phyloP scores from a whole-genome alignment of 2,113 vertebrate genomes.

The Xenus cinereus region DNA sequence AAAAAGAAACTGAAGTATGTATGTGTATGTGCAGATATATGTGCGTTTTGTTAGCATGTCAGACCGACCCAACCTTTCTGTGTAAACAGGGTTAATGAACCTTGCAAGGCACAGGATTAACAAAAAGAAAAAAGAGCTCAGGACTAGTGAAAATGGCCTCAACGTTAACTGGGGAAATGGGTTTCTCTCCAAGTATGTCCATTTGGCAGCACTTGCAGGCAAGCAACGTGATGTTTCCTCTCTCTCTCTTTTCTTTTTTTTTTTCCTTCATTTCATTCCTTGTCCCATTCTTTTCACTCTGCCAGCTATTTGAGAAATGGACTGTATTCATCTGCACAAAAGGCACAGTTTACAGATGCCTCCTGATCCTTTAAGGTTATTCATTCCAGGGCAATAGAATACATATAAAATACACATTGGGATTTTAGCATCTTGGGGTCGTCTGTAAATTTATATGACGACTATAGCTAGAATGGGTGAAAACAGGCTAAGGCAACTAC shows the following conservation, averaged over 20 bases:
- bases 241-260: not conserved
- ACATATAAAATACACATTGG: not conserved
- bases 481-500: not conserved
- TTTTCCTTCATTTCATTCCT: not conserved
- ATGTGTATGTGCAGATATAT: not conserved
- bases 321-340: conserved; percentile 1
- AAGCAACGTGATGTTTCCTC: not conserved
- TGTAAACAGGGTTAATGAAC: conserved; percentile 57
- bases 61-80: conserved; percentile 13
- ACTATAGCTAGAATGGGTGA: not conserved
- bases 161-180: conserved; percentile 4
- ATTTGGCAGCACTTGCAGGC: conserved; percentile 22
- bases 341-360: not conserved
- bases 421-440: not conserved
- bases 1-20: not conserved
- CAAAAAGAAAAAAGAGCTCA: not conserved
- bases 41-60: not conserved
- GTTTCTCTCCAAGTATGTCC: conserved; percentile 7
- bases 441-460: not conserved
- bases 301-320: not conserved
- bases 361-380: not conserved
- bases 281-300: not conserved
- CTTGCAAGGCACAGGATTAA: conserved; percentile 46
- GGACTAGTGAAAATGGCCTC: not conserved
- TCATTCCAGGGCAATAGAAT: not conserved